phyloP scores from a whole-genome alignment of 2,797 vertebrate species.

The Mus spretus region DNA sequence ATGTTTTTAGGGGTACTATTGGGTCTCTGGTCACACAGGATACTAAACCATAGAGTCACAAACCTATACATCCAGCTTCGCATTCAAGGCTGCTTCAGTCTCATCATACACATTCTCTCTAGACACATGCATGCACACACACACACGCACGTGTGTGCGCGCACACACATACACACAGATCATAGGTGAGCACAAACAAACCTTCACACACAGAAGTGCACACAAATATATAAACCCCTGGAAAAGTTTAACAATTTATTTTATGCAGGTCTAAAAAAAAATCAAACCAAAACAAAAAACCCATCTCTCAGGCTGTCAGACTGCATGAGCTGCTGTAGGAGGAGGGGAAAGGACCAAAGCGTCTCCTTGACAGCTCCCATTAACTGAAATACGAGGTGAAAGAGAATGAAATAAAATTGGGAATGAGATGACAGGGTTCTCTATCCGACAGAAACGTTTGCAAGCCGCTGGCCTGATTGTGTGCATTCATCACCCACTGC shows the following conservation, averaged over 20 bases:
- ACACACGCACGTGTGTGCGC: no score
- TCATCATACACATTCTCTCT: background rate
- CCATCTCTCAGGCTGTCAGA: conserved; percentile 77
- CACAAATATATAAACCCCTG: background rate
- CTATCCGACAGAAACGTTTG: conserved; percentile 74
- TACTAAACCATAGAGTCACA: background rate
- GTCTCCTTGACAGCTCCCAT: conserved; percentile 82
- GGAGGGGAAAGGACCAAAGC: background rate
- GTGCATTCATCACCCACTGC: conserved; percentile 68
- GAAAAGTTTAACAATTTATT: background rate
- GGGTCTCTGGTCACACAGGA: background rate
- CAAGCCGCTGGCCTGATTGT: conserved; percentile 61
- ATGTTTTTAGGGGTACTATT: background rate
- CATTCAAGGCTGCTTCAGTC: background rate
- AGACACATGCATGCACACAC: background rate
- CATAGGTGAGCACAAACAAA: background rate
- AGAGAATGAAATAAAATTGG: conserved; percentile 79
- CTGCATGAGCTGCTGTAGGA: background rate
- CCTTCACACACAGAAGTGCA: background rate
- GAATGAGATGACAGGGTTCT: conserved; percentile 82
- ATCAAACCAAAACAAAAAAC: background rate
- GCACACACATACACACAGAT: background rate
- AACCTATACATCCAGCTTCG: background rate
- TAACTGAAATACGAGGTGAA: conserved; percentile 82
- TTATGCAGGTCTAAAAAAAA: background rate